Evolutionary conservation across 92 coral and sea anemone genomes (phyloP).

Genomic region (Umimayanthus kanabou): DNA sequence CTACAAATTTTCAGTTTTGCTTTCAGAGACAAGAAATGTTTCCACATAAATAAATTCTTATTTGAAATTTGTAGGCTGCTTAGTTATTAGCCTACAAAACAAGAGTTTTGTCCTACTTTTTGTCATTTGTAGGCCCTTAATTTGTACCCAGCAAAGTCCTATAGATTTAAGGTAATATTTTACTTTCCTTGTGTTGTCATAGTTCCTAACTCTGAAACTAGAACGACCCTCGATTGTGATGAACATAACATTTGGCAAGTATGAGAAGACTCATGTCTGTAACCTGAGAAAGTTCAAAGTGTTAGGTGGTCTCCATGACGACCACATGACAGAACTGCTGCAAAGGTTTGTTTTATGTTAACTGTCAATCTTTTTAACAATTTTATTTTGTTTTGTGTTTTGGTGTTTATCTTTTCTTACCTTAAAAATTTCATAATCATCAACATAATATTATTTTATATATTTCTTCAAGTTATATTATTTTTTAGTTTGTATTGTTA

Average conservation of each 20-base stretch:
- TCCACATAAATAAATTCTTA: too few relatives aligned
- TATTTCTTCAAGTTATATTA: too few relatives aligned
- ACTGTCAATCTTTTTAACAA: background rate
- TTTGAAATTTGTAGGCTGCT: too few relatives aligned
- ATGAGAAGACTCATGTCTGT: slow-evolving; percentile 93
- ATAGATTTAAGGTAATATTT: background rate
- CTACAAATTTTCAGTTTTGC: too few relatives aligned
- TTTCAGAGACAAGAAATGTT: too few relatives aligned
- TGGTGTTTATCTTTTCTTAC: background rate
- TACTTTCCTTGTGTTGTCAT: background rate
- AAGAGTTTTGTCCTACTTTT: too few relatives aligned
- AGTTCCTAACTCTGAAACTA: slow-evolving; percentile 87
- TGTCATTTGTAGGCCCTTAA: too few relatives aligned
- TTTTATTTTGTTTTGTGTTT: background rate
- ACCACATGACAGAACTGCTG: slow-evolving; percentile 90
- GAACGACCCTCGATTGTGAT: slow-evolving; percentile 84
- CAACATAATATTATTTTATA: too few relatives aligned
- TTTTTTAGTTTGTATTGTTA: too few relatives aligned
- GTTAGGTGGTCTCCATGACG: slow-evolving; percentile 91
- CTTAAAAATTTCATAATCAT: too few relatives aligned
- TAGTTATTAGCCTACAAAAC: too few relatives aligned
- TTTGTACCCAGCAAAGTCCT: too few relatives aligned
- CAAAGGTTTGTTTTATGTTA: slow-evolving; percentile 63
- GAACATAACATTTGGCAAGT: slow-evolving; percentile 89
- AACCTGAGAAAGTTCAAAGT: slow-evolving; percentile 93